Percentiles rank a stretch among this genome's conserved stretches.
Conservation (phyloP, 2,113 vertebrate genomes). For the Rhinoptilus africanus region DNA sequence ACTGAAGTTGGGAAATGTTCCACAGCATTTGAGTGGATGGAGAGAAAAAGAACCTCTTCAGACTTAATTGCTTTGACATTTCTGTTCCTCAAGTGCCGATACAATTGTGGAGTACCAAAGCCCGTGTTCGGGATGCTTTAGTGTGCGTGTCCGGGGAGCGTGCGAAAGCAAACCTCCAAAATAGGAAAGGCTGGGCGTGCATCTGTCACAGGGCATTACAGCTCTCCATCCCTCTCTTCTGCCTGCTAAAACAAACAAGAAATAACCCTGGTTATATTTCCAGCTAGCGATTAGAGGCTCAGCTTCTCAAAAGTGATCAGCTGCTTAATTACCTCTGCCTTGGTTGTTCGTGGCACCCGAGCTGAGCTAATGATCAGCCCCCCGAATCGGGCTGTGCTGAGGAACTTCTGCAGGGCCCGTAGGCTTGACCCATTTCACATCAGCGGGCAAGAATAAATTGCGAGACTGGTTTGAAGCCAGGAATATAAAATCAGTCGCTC, state of each 20-base stretch:
- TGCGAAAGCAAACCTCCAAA: not conserved
- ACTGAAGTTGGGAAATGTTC: not conserved
- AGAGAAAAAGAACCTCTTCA: not conserved
- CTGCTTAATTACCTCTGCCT: not conserved
- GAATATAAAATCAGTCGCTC: not conserved
- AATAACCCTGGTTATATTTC: not conserved
- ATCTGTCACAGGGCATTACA: not conserved
- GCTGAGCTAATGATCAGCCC: not conserved
- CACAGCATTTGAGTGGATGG: not conserved
- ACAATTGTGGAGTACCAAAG: not conserved
- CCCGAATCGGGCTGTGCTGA: not conserved
- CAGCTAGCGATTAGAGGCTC: not conserved
- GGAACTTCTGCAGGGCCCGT: not conserved
- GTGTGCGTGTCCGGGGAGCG: accelerated
- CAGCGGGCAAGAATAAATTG: not conserved
- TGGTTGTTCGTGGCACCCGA: not conserved
- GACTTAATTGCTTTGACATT: not conserved
- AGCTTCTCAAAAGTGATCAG: not conserved
- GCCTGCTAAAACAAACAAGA: not conserved
- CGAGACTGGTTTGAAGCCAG: not conserved
- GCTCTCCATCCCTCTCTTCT: not conserved
- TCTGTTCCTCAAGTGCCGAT: not conserved
- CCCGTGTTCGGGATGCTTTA: not conserved
- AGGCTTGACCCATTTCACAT: not conserved
- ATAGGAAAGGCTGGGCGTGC: not conserved